Conservation (phyloP, 2,888 invertebrate genomes). For the Hypercompe scribonia region DNA sequence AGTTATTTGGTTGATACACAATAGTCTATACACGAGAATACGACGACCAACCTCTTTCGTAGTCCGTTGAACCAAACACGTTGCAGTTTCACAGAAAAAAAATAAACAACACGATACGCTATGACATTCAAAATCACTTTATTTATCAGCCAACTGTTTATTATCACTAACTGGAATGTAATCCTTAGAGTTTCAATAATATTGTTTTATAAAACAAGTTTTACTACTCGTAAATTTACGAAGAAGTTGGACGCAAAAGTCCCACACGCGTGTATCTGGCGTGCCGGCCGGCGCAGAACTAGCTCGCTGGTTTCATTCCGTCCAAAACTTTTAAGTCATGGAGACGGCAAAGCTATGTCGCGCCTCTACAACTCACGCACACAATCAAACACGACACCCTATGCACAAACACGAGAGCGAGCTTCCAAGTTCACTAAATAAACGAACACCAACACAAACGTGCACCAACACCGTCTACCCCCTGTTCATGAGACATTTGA, state of each 20-base stretch:
- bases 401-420: constrained; percentile 84
- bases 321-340: constrained; percentile 86
- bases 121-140: constrained; percentile 67
- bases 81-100: constrained; percentile 82
- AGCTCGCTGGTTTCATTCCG: constrained; percentile 78
- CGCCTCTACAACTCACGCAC: constrained; percentile 85
- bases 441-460: constrained; percentile 85
- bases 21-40: constrained; percentile 76
- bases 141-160: constrained; percentile 54
- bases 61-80: constrained; percentile 87
- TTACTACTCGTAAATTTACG: constrained; percentile 75
- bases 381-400: constrained; percentile 78
- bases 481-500: constrained; percentile 81
- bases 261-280: constrained; percentile 71
- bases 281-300: constrained; percentile 85
- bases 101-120: constrained; percentile 74
- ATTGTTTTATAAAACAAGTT: constrained; percentile 71
- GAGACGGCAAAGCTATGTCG: constrained; percentile 87
- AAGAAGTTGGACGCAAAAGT: constrained; percentile 73
- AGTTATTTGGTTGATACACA: constrained; percentile 75
- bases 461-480: constrained; percentile 83
- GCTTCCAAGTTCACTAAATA: constrained; percentile 87
- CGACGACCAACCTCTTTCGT: constrained; percentile 82
- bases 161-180: constrained; percentile 52
- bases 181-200: constrained; percentile 55